Percentiles rank a stretch among this genome's conserved stretches.
Conservation (phyloP, 2,888 invertebrate genomes). For the Portevinia maculata region DNA sequence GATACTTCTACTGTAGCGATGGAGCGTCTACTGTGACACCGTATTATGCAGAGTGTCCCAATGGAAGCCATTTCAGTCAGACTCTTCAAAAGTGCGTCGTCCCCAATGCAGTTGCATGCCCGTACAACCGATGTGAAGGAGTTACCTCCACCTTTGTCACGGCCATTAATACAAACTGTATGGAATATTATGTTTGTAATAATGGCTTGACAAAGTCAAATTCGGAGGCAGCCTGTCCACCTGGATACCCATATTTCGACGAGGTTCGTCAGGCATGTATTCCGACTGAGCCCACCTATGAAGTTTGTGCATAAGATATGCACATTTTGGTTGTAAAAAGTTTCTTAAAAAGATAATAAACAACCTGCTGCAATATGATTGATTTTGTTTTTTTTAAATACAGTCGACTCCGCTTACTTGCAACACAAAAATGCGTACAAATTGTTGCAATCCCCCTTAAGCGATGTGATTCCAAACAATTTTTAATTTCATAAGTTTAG, state of each 20-base stretch:
- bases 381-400: no score
- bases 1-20: conserved; percentile 75
- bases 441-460: no score
- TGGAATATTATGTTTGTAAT: conserved; percentile 74
- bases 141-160: conserved; percentile 75
- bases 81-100: conserved; percentile 59
- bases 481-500: no score
- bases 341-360: no score
- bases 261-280: conserved; percentile 75
- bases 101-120: conserved; percentile 73
- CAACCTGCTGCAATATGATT: no score
- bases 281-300: fast-evolving
- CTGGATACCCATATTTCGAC: conserved; percentile 75
- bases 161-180: conserved; percentile 13
- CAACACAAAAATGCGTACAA: no score
- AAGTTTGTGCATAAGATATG: conserved; percentile 14
- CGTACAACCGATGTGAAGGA: conserved; percentile 77
- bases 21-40: conserved; percentile 20
- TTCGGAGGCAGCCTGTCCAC: conserved; percentile 51
- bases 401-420: no score
- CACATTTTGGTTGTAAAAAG: no score
- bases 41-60: conserved; percentile 74
- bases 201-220: neutral
- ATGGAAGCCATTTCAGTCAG: conserved; percentile 75
- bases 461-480: no score